Conservation (phyloP, 2,888 invertebrate genomes). For the Acanthococcus lagerstroemiae region DNA sequence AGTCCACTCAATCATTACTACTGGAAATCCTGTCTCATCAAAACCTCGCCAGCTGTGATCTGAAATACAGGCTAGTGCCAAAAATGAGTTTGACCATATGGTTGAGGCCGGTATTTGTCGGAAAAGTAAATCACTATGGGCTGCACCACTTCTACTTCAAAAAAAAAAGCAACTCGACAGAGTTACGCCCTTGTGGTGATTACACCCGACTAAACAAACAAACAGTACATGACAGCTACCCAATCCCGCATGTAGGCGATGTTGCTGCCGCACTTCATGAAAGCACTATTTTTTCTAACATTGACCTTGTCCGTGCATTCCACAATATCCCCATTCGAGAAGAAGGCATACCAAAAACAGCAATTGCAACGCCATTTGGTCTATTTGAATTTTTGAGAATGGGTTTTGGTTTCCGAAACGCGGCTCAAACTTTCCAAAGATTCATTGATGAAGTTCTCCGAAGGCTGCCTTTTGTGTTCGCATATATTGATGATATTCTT, state of each 20-base stretch:
- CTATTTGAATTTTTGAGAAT: background rate
- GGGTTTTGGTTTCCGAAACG: background rate
- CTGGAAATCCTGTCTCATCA: too few relatives aligned
- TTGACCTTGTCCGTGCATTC: constrained; percentile 41
- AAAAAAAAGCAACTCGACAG: too few relatives aligned
- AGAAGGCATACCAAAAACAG: constrained; percentile 32
- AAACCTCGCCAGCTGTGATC: too few relatives aligned
- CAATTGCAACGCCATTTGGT: background rate
- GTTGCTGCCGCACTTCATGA: constrained; percentile 36
- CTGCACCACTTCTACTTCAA: too few relatives aligned
- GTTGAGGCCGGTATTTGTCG: too few relatives aligned
- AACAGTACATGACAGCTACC: constrained; percentile 40
- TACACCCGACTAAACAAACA: constrained; percentile 40
- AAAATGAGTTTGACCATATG: too few relatives aligned
- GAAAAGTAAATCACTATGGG: too few relatives aligned
- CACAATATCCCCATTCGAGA: constrained; percentile 41
- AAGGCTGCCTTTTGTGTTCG: background rate
- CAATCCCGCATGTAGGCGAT: constrained; percentile 39
- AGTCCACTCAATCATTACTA: too few relatives aligned
- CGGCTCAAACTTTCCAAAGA: background rate
- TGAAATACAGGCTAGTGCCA: too few relatives aligned
- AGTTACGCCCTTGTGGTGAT: constrained; percentile 41
- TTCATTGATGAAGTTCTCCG: background rate
- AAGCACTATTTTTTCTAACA: constrained; percentile 37
- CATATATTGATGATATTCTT: background rate